These are phyloP conservation scores for Drosophila jambulina DNA, from an alignment of 1,140 invertebrate genomes.

Conservation along the genomic window DNA sequence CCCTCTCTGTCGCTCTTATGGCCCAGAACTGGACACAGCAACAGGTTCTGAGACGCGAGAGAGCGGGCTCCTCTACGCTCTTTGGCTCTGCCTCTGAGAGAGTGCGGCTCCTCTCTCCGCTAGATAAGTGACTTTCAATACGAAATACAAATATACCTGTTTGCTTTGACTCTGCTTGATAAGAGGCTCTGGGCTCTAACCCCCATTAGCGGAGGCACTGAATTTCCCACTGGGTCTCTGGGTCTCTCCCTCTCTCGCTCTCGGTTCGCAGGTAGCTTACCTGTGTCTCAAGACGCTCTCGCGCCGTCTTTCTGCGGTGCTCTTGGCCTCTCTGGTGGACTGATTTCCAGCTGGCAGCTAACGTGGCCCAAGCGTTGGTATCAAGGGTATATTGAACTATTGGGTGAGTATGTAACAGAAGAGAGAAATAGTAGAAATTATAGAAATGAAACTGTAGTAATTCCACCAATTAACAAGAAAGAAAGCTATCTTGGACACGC, in stretches of 20 bases:
- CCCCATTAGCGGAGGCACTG: conserved; percentile 65
- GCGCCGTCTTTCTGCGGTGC: conserved; percentile 2
- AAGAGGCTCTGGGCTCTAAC: conserved; percentile 56
- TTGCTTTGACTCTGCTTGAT: conserved; percentile 56
- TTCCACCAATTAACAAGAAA: too few species aligned
- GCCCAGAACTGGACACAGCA: conserved; percentile 71
- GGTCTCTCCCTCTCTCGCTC: conserved; percentile 6
- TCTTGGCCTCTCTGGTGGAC: conserved; percentile 16
- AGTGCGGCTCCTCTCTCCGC: conserved; percentile 28
- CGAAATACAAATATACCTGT: conserved; percentile 72
- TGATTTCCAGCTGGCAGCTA: conserved; percentile 38
- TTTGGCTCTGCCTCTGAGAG: conserved; percentile 28
- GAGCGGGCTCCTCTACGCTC: conserved; percentile 10
- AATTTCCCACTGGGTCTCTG: conserved; percentile 72
- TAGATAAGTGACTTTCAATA: conserved; percentile 77
- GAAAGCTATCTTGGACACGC: too few species aligned
- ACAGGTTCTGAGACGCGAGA: conserved; percentile 68
- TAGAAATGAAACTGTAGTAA: too few species aligned
- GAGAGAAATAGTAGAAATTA: not conserved
- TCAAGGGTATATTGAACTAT: not conserved
- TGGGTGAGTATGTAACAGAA: not conserved
- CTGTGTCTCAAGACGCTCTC: conserved; percentile 53
- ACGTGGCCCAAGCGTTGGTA: conserved; percentile 15
- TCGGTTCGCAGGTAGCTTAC: conserved; percentile 47
- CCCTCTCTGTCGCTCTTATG: conserved; percentile 22